Evolutionary conservation across 1,140 invertebrate species (phyloP).

Genomic region (Spodoptera litura): DNA sequence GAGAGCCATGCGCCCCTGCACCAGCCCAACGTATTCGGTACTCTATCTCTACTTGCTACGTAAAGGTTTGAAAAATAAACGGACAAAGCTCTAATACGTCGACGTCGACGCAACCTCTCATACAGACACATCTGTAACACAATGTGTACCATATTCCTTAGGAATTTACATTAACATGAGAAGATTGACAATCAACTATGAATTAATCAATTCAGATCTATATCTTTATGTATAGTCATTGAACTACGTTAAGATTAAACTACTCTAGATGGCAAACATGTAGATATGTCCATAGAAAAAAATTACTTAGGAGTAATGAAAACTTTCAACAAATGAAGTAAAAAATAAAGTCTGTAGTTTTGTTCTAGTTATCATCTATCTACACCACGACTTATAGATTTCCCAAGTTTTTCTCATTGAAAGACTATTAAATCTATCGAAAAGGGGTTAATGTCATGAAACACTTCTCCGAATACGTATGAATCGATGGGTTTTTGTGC

Average conservation of each 20-base stretch:
- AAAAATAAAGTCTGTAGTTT: slow-evolving; percentile 51
- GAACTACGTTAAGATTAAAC: slow-evolving; percentile 60
- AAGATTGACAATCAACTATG: slow-evolving; percentile 46
- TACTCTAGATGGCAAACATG: slow-evolving; percentile 69
- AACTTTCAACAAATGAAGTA: slow-evolving; percentile 52
- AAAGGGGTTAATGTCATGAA: slow-evolving; percentile 74
- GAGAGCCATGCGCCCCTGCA: neutral
- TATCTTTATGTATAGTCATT: slow-evolving; percentile 47
- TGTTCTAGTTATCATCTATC: slow-evolving; percentile 58
- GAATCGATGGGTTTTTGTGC: slow-evolving; percentile 85
- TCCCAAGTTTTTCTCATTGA: slow-evolving; percentile 81
- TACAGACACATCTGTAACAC: slow-evolving; percentile 23
- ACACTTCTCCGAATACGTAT: slow-evolving; percentile 76
- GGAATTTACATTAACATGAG: slow-evolving; percentile 45
- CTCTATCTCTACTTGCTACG: slow-evolving; percentile 49
- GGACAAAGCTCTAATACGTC: slow-evolving; percentile 36
- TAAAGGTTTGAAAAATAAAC: slow-evolving; percentile 55
- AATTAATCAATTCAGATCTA: slow-evolving; percentile 67
- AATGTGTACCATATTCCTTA: slow-evolving; percentile 29
- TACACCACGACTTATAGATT: slow-evolving; percentile 73
- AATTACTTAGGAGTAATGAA: slow-evolving; percentile 58
- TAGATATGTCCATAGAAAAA: slow-evolving; percentile 63
- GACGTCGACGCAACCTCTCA: slow-evolving; percentile 29
- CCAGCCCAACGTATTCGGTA: slow-evolving; percentile 48
- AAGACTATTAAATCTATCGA: slow-evolving; percentile 84